phyloP scores from a whole-genome alignment of 2,113 vertebrate genomes.

The Orthonyx spaldingii region DNA sequence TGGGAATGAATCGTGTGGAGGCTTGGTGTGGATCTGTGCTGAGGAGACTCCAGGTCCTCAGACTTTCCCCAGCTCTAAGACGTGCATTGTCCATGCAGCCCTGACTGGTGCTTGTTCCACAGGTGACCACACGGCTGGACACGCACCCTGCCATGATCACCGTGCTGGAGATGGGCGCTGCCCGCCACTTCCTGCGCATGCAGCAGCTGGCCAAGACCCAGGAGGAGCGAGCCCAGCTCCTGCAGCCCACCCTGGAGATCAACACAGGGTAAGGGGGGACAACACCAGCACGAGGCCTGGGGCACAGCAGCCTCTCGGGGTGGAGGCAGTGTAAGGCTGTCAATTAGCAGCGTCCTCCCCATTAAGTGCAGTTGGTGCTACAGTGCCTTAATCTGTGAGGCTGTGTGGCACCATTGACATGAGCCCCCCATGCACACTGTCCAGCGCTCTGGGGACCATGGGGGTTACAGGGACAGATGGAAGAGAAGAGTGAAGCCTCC shows the following conservation, averaged over 20 bases:
- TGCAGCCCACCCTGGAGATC: constrained; percentile 96
- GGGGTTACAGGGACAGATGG: not conserved
- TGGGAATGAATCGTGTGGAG: fast-evolving
- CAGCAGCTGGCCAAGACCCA: constrained; percentile 89
- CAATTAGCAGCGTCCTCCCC: not conserved
- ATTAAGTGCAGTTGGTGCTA: not conserved
- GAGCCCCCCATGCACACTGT: not conserved
- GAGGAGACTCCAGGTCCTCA: not conserved
- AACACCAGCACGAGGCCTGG: not conserved
- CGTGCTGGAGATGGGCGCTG: constrained; percentile 95
- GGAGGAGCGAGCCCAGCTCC: constrained; percentile 90
- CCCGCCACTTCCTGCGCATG: constrained; percentile 94
- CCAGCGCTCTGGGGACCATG: not conserved
- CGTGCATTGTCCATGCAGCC: fast-evolving
- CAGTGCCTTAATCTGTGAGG: not conserved
- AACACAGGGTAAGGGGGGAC: constrained; percentile 81
- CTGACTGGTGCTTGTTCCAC: not conserved
- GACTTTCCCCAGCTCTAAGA: not conserved
- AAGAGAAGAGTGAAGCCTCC: not conserved
- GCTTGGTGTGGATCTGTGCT: not conserved
- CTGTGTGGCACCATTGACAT: fast-evolving
- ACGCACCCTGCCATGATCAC: constrained; percentile 98
- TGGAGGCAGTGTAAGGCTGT: not conserved
- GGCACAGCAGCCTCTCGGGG: no score
- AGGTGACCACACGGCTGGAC: constrained; percentile 91